A percentile compares a stretch with the other conserved stretches of the same genome.
Conservation (phyloP, 1,140 invertebrate genomes). For the Trichonephila clavata region DNA sequence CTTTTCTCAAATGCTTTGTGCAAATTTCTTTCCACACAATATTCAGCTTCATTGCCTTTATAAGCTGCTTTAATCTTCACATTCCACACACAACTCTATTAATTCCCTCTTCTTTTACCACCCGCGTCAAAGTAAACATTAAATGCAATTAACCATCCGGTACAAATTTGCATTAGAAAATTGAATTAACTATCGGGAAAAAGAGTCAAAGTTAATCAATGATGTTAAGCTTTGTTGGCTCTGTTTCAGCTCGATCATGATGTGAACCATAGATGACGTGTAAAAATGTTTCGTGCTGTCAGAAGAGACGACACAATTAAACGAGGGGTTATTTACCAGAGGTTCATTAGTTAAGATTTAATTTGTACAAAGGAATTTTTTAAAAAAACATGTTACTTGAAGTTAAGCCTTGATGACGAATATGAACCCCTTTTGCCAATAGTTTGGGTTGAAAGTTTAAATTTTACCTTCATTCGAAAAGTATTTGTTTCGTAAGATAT, state of each 20-base stretch:
- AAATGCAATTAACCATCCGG: constrained; percentile 39
- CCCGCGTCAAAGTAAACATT: constrained; percentile 32
- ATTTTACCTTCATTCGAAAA: too few species aligned
- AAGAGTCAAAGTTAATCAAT: constrained; percentile 1
- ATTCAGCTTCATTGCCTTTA: too few species aligned
- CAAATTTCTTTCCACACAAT: too few species aligned
- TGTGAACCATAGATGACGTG: not conserved
- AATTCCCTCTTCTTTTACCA: not conserved
- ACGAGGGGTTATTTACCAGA: not conserved
- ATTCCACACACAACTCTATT: not conserved
- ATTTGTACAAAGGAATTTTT: not conserved
- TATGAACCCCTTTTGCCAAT: not conserved
- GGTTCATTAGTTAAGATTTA: not conserved
- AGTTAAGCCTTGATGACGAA: not conserved
- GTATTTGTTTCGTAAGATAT: not conserved
- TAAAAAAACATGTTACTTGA: not conserved
- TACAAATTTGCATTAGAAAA: constrained; percentile 50
- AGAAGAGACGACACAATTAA: not conserved
- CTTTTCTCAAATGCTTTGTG: not conserved
- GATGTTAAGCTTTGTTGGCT: not conserved
- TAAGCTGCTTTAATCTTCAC: not conserved
- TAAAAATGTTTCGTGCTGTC: constrained; percentile 28
- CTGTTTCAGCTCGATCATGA: not conserved
- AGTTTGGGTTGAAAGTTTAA: not conserved
- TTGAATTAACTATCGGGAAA: constrained; percentile 49